Conservation (phyloP, 1,140 invertebrate genomes). For the Contarinia nasturtii region DNA sequence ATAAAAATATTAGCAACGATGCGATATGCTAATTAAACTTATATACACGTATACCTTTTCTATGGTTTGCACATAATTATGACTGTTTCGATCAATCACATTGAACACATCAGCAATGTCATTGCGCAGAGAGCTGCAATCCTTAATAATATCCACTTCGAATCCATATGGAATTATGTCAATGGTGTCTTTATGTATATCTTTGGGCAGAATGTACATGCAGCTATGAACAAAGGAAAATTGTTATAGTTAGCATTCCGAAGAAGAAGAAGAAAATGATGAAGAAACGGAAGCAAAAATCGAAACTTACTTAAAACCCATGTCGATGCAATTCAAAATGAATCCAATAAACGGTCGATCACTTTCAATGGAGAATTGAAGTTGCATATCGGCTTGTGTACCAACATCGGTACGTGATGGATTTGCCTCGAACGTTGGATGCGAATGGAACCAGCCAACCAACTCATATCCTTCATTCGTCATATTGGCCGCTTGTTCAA, state of each 20-base stretch:
- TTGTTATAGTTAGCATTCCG: conserved; percentile 6
- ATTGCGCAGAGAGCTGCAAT: conserved; percentile 7
- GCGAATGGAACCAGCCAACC: conserved; percentile 46
- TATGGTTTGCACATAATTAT: conserved; percentile 17
- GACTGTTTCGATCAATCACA: conserved; percentile 11
- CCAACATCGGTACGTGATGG: conserved; percentile 39
- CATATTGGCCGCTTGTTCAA: conserved; percentile 31
- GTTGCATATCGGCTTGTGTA: conserved; percentile 35
- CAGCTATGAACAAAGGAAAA: conserved; percentile 3
- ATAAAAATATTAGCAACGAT: background rate
- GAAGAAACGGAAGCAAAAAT: background rate
- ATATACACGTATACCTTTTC: conserved; percentile 12
- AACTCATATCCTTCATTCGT: conserved; percentile 26
- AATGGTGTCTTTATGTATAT: background rate
- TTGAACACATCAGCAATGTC: conserved; percentile 1
- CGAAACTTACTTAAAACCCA: conserved; percentile 7
- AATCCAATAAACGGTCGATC: conserved; percentile 33
- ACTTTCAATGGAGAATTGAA: conserved; percentile 10
- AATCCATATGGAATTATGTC: conserved; percentile 17
- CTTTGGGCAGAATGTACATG: conserved; percentile 2
- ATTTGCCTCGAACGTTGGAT: conserved; percentile 39
- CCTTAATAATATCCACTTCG: conserved; percentile 12
- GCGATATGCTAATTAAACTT: background rate
- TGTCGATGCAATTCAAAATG: conserved; percentile 31
- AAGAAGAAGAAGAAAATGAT: background rate